Evolutionary conservation across 1,140 invertebrate species (phyloP), one percentile per base, ranked within the genome.

Genomic region (Camponotus pennsylvanicus): DNA sequence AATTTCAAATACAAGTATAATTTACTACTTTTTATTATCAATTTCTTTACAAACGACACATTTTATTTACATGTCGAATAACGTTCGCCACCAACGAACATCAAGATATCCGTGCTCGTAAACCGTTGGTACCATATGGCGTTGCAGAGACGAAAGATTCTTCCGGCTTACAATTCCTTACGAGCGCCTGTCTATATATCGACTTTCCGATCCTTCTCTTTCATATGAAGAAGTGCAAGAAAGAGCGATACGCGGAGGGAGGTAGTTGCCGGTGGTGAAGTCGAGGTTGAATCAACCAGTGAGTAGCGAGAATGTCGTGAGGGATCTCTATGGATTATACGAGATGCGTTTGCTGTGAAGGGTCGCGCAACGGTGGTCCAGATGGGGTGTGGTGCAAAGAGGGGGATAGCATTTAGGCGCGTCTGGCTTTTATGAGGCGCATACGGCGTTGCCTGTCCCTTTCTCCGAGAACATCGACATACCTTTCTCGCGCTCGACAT

Each of bases 351-450:
- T 55, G n/a, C 82, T 45, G 70, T 21, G 64, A 66, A 85, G 73
- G 86, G 55, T 83, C 59, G 78, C 67, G 67, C 78, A 18, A 82
- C 21, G 69, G 69, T 83, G 69, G 69, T 83, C 55, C 79, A 83
- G 79, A 83, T 82, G 79, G 79, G 79, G 69, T 73, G 79, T 32
- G 59, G 69, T 32, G 45, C 13, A 21, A 80, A 71, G 59, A 49
- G 40, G 45, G 79, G 59, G 57, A 80, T 37, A 69, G 66, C 73
- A 49, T 87, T 92, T 90, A 77, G 82, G 63, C 77, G 57, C 77
- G 86, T 86, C 89, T 86, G 87, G 76, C 45, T 90, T 92, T 92
- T 91, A 91, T 84, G 91, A 90, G 66, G 18, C 87, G 75, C 84
- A 77, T 78, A 90, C 85, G 66, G 55, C 52, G 66, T 79, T 64